Base-by-base conservation (phyloP, 2,888 invertebrate genomes). In the Hirtodrosophila alboralis region DNA sequence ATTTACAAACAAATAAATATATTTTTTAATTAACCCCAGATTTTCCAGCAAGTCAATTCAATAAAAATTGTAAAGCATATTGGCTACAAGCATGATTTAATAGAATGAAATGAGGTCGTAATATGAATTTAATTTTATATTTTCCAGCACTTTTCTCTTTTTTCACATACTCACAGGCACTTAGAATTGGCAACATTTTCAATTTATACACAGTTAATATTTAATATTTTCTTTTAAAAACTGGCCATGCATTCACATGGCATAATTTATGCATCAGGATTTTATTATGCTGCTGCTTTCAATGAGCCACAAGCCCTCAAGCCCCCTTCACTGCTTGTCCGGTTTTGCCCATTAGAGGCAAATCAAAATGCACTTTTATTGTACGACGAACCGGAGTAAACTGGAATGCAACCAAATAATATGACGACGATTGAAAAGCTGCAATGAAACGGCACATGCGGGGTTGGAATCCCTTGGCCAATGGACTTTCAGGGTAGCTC, bases 321-420 rank as follows among this genome's bases (percentile, higher is more conserved):
- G n/a, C n/a, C n/a, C n/a, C n/a, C n/a, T n/a, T n/a, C 12, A n/a
- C 36, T 31, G 40, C 53, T 26, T 26, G 61, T 26, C 16, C 23
- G n/a, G n/a, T 3, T 63, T 43, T 18, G 12, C 27, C 52, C 44
- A 67, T 67, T 75, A 64, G 62, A 60, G 62, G 62, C 45, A 61
- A 79, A 67, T 73, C 79, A 74, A 67, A 75, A 74, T 65, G 67
- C 53, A 73, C 51, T 75, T 58, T 54, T 57, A 58, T 63, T 64
- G 74, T 58, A 40, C 54, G 60, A 49, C 36, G 54, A 41, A 63
- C 34, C 34, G 45, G 40, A 12, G 34, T 13, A 14, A 51, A 44
- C 43, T 41, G 43, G 21, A 59, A 41, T 64, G 51, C 51, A 69
- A 53, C 47, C 41, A 71, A 65, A 83, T 76, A 76, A 79, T 65